Percentiles rank a stretch among this genome's conserved stretches.
These are phyloP conservation scores for Crotalus helleri DNA, from an alignment of 2,113 vertebrate genomes.

Conservation along the genomic window DNA sequence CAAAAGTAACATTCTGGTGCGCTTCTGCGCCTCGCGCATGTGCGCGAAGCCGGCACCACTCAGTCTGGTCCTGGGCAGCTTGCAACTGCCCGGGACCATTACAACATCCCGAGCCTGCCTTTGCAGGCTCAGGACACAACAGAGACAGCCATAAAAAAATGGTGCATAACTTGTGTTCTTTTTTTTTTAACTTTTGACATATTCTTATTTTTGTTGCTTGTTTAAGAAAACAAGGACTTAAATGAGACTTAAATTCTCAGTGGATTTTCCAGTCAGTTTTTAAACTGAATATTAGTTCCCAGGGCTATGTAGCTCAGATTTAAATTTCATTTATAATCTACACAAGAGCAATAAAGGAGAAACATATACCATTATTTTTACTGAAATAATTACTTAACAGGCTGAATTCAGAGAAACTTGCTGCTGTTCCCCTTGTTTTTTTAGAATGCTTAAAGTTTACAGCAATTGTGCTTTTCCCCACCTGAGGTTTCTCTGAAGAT, in stretches of 20 bases:
- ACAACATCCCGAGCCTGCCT: too few species aligned
- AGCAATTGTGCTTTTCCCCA: conserved; percentile 39
- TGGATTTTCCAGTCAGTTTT: conserved; percentile 52
- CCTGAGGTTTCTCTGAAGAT: conserved; percentile 42
- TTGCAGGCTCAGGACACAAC: too few species aligned
- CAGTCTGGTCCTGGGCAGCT: too few species aligned
- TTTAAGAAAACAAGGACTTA: conserved; percentile 28
- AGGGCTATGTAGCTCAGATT: conserved; percentile 52
- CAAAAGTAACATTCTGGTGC: too few species aligned
- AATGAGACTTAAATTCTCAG: conserved; percentile 42
- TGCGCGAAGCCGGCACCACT: too few species aligned
- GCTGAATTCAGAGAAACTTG: conserved; percentile 56
- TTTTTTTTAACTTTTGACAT: conserved; percentile 40
- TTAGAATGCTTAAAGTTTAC: conserved; percentile 55
- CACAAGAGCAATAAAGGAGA: conserved; percentile 66
- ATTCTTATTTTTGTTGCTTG: conserved; percentile 48
- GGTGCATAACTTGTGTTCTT: not conserved
- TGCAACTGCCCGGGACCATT: too few species aligned
- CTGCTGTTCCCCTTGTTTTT: conserved; percentile 54
- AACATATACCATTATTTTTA: conserved; percentile 54
- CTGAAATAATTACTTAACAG: conserved; percentile 57
- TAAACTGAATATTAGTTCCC: conserved; percentile 53
- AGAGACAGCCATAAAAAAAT: conserved; percentile 12
- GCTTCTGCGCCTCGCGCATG: too few species aligned
- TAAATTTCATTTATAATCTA: conserved; percentile 61